These are phyloP conservation scores for Asteroscopus sphinx DNA, from an alignment of 2,888 invertebrate genomes.

Conservation along the genomic window DNA sequence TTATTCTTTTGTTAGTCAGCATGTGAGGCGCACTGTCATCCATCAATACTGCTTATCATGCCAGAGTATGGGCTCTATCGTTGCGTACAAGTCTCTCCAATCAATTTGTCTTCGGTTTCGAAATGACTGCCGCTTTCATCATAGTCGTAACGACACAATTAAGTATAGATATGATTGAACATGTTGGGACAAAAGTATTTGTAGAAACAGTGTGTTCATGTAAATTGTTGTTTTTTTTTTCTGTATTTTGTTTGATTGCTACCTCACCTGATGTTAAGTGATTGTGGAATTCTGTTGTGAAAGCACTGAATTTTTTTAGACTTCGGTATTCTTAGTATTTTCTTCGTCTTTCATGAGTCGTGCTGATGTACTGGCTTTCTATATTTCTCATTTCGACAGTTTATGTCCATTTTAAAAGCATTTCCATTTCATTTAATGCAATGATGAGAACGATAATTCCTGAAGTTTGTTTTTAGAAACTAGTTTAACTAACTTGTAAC, in stretches of 20 bases:
- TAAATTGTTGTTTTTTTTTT: constrained; percentile 11
- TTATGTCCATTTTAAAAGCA: no score
- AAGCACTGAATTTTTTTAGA: background rate
- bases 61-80: constrained; percentile 67
- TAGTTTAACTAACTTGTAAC: no score
- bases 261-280: no score
- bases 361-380: background rate
- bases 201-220: constrained; percentile 10
- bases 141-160: constrained; percentile 57
- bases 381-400: no score
- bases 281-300: background rate
- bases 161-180: constrained; percentile 49
- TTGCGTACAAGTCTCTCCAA: constrained; percentile 72
- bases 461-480: no score
- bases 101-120: constrained; percentile 81
- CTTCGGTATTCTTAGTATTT: background rate
- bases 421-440: no score
- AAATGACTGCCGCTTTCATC: constrained; percentile 76
- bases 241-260: no score
- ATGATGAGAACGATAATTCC: no score
- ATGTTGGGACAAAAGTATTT: constrained; percentile 28
- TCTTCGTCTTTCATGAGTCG: background rate
- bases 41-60: constrained; percentile 85
- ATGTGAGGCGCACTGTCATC: constrained; percentile 80
- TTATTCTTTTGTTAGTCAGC: constrained; percentile 82